A percentile compares a stretch with the other conserved stretches of the same genome.
Conservation (phyloP, 2,888 invertebrate species). For the Lycaena phlaeas region DNA sequence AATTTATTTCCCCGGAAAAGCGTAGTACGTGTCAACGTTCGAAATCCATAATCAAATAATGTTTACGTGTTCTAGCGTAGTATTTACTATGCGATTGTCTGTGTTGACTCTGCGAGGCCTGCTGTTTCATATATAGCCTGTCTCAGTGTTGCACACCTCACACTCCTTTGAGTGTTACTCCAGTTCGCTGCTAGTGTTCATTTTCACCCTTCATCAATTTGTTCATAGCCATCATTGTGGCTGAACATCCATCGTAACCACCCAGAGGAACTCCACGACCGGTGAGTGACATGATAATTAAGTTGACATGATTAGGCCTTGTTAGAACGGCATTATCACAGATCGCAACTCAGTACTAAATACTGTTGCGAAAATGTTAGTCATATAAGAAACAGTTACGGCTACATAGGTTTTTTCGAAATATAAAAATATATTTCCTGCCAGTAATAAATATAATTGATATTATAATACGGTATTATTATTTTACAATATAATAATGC, state of each 20-base stretch:
- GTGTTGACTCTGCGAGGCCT: slow-evolving; percentile 44
- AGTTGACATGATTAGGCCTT: neutral
- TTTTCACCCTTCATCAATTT: slow-evolving; percentile 26
- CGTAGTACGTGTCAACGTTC: slow-evolving; percentile 27
- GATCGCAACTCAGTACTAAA: neutral
- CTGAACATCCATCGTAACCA: slow-evolving; percentile 39
- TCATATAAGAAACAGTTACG: no score
- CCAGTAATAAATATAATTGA: no score
- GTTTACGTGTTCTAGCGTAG: slow-evolving; percentile 51
- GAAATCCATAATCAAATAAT: slow-evolving; percentile 53
- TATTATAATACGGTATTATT: no score
- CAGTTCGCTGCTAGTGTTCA: slow-evolving; percentile 50
- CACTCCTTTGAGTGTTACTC: slow-evolving; percentile 59
- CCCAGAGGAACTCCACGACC: slow-evolving; percentile 28
- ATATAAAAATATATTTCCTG: no score
- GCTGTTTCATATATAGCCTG: slow-evolving; percentile 44
- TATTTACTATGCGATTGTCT: slow-evolving; percentile 54
- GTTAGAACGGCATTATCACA: neutral
- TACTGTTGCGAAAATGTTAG: neutral
- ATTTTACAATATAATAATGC: no score
- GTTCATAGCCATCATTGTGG: slow-evolving; percentile 68
- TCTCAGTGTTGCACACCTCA: slow-evolving; percentile 26
- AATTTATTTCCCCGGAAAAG: slow-evolving; percentile 23
- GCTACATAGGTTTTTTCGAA: neutral
- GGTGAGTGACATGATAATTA: slow-evolving; percentile 36